These are phyloP conservation scores for Capricornis sumatraensis DNA, from an alignment of 2,113 vertebrate genomes.

Conservation along the genomic window DNA sequence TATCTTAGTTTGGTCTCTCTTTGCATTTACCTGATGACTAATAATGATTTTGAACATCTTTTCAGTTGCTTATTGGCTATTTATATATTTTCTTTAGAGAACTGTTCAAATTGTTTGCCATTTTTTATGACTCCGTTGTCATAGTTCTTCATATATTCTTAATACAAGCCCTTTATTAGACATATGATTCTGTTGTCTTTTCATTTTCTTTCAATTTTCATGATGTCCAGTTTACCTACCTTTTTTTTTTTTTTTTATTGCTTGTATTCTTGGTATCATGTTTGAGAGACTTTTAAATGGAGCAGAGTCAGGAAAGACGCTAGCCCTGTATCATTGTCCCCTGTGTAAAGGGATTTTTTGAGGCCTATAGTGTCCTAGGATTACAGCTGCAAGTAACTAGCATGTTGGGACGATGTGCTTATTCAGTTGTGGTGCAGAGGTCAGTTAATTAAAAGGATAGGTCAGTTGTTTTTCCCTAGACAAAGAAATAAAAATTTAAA, in stretches of 20 bases:
- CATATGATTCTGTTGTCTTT: not conserved
- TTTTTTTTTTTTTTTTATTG: not conserved
- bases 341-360: not conserved
- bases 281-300: not conserved
- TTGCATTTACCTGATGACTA: not conserved
- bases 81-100: not conserved
- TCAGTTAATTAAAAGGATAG: not conserved
- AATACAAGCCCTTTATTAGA: not conserved
- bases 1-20: not conserved
- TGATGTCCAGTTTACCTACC: not conserved
- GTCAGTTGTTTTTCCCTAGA: not conserved
- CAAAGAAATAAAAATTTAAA: not conserved
- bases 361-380: not conserved
- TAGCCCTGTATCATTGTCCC: not conserved
- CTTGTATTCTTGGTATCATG: not conserved
- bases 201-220: not conserved
- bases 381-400: not conserved
- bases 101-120: not conserved
- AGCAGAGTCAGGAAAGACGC: not conserved
- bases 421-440: not conserved
- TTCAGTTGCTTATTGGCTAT: not conserved
- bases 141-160: not conserved
- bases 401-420: not conserved
- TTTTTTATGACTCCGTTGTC: not conserved
- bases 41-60: not conserved